phyloP scores from a whole-genome alignment of 1,140 invertebrate species.

The Drosophila bocqueti region DNA sequence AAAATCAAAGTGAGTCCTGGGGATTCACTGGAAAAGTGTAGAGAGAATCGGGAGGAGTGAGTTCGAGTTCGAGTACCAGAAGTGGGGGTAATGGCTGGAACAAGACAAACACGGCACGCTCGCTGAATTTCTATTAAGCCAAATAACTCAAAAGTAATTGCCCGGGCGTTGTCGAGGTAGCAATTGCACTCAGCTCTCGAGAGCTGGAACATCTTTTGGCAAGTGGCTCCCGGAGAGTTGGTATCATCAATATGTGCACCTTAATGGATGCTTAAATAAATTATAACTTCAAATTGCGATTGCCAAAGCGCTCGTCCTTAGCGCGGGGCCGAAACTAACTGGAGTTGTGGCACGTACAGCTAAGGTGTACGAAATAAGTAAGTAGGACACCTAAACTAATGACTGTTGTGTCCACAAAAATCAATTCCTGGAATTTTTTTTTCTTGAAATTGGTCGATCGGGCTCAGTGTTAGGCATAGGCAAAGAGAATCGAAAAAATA shows the following conservation, averaged over 20 bases:
- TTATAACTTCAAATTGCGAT: constrained; percentile 83
- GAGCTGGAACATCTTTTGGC: constrained; percentile 1
- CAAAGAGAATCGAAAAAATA: too few relatives aligned
- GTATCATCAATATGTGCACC: constrained; percentile 77
- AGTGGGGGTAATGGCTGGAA: constrained; percentile 49
- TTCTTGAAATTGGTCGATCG: too few relatives aligned
- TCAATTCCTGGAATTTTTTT: too few relatives aligned
- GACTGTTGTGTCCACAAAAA: too few relatives aligned
- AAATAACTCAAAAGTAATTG: constrained; percentile 83
- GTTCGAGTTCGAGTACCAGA: neutral
- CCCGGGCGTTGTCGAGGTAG: constrained; percentile 45
- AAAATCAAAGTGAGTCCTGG: constrained; percentile 78
- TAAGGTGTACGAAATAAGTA: too few relatives aligned
- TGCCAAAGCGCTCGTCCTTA: constrained; percentile 36
- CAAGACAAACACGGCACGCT: constrained; percentile 77
- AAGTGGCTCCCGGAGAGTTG: constrained; percentile 7
- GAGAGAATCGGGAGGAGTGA: neutral
- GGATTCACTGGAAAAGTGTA: constrained; percentile 27
- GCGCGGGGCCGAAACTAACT: constrained; percentile 11
- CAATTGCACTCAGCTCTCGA: constrained; percentile 51
- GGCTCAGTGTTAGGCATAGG: too few relatives aligned
- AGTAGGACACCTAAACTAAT: too few relatives aligned
- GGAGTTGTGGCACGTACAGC: constrained; percentile 62
- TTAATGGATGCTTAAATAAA: constrained; percentile 83
- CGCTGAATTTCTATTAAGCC: constrained; percentile 80